Percentiles rank a stretch among this genome's conserved stretches.
Conservation (phyloP, 2,797 vertebrate genomes). For the Sphenodon punctatus region DNA sequence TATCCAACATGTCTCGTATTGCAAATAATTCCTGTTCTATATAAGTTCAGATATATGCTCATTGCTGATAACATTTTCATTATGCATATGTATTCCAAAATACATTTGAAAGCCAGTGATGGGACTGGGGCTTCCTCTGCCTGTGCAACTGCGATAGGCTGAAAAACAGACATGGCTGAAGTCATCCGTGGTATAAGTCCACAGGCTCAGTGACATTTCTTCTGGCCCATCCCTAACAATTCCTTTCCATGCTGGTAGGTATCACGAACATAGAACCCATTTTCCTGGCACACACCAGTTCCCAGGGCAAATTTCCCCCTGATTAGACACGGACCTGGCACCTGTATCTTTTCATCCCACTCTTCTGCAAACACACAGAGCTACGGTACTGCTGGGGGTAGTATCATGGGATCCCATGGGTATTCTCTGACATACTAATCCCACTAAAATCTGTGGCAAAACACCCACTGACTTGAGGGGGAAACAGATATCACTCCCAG, state of each 20-base stretch:
- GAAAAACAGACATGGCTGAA: too few relatives aligned
- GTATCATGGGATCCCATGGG: too few relatives aligned
- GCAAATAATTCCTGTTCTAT: too few relatives aligned
- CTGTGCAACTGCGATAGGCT: neutral
- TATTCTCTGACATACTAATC: neutral
- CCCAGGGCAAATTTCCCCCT: neutral
- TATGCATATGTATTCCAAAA: neutral
- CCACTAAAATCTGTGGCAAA: neutral
- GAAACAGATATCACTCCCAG: neutral
- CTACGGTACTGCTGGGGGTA: neutral
- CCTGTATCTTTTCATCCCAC: neutral
- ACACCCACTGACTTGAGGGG: neutral
- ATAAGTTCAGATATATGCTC: too few relatives aligned
- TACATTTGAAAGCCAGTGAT: neutral
- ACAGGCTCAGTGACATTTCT: neutral
- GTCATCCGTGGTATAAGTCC: neutral
- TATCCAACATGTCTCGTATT: too few relatives aligned
- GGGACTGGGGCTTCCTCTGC: neutral
- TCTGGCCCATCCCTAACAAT: neutral
- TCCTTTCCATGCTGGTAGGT: neutral
- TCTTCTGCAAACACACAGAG: accelerated
- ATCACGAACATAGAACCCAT: neutral
- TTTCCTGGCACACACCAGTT: neutral
- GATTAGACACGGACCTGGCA: neutral
- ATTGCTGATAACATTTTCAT: too few relatives aligned